Conservation (phyloP, 2,888 invertebrate genomes). For the Metellina segmentata region DNA sequence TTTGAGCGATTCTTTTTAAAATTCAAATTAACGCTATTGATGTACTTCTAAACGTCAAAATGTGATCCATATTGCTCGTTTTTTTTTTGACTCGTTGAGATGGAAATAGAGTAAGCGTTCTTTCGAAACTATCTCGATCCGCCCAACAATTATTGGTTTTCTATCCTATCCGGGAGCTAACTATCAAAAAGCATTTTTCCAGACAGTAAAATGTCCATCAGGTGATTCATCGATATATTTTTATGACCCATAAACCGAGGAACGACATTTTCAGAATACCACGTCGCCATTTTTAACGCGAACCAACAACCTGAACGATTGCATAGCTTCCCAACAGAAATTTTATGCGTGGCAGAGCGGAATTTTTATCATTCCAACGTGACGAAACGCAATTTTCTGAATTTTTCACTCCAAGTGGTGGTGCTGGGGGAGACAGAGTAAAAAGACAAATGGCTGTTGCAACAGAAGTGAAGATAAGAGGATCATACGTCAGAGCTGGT, state of each 20-base stretch:
- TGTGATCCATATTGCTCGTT: too few relatives aligned
- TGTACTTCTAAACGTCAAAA: too few relatives aligned
- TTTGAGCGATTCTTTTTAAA: too few relatives aligned
- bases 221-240: background rate
- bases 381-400: background rate
- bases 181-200: too few relatives aligned
- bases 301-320: background rate
- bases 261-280: background rate
- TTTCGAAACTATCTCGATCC: too few relatives aligned
- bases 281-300: background rate
- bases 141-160: too few relatives aligned
- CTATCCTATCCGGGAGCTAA: too few relatives aligned
- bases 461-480: background rate
- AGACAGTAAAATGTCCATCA: background rate
- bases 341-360: background rate
- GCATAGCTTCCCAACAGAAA: background rate
- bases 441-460: background rate
- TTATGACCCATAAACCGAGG: background rate
- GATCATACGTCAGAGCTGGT: too few relatives aligned
- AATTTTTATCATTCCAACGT: background rate
- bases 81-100: too few relatives aligned
- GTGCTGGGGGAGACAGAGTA: background rate
- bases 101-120: too few relatives aligned
- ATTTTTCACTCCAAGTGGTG: background rate
- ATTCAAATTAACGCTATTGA: too few relatives aligned